Evolutionary conservation across 1,140 invertebrate genomes (phyloP), one percentile per base, ranked within the genome.

Genomic region (Saccostrea echinata): DNA sequence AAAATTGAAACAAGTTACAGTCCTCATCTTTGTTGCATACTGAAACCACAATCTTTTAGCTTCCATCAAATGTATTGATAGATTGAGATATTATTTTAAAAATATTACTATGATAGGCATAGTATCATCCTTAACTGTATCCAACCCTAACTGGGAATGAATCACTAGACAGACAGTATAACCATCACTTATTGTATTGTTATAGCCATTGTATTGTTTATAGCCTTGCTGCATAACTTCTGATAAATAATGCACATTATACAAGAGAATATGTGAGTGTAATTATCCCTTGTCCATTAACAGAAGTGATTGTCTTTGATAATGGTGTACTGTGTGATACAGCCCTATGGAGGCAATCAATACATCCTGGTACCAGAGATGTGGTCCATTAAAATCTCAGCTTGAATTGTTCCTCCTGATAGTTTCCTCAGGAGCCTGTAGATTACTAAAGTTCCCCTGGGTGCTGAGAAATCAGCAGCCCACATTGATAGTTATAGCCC

Each of bases 221-320:
- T 18, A 61, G 18, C 55, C 55, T n/a, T 61, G 18, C 55, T 61
- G n/a, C 55, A 18, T 61, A n/a, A 21, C n/a, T 61, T 61, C 4
- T 61, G 18, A 61, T 61, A 61, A 61, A 57, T 57, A 57, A 57
- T 57, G 21, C 55, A 16, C 55, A 57, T 21, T 18, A 21, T 21
- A 61, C 55, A 61, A 61, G 55, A 61, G 16, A n/a, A 61, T 61
- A 0, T 13, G 18, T 61, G 55, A 18, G 18, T 18, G 55, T 61
- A 61, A 61, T 61, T 61, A n/a, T n/a, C 18, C 6, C 0, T 3
- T 24, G 27, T 16, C 68, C 30, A 30, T 27, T 76, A 27, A 11
- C 3, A 30, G 24, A 76, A 30, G 12, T 76, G 68, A 27, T 76
- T 33, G 68, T 76, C 68, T 76, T 30, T 76, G 68, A 76, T 76